Evolutionary conservation across 2,113 vertebrate genomes (phyloP).

Genomic region (Asarcornis scutulata): DNA sequence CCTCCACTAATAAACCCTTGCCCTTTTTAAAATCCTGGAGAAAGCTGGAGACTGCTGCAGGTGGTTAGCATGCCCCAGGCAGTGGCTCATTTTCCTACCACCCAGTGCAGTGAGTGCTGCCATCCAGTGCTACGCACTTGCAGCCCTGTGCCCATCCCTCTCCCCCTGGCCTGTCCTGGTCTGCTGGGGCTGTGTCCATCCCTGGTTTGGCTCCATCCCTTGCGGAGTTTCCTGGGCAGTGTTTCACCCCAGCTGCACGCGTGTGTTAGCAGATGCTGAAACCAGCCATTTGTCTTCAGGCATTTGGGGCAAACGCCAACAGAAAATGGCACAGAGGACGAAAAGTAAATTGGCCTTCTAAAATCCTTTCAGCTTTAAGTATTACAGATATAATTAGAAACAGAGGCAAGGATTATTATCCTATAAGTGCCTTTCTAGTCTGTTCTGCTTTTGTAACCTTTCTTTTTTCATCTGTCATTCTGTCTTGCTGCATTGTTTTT

Average conservation of each 20-base stretch:
- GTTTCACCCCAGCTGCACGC: not conserved
- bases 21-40: not conserved
- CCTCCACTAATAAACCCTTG: not conserved
- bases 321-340: constrained; percentile 36
- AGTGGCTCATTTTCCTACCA: not conserved
- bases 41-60: not conserved
- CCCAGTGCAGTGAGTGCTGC: not conserved
- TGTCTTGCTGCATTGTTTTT: constrained; percentile 22
- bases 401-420: constrained; percentile 48
- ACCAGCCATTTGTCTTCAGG: not conserved
- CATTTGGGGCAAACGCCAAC: not conserved
- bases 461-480: constrained; percentile 15
- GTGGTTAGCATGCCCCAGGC: not conserved
- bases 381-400: constrained; percentile 62
- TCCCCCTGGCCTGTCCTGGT: not conserved
- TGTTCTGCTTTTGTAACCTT: constrained; percentile 60
- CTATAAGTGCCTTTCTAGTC: constrained; percentile 39
- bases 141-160: not conserved
- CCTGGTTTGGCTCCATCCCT: not conserved
- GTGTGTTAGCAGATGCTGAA: fast-evolving
- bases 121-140: not conserved
- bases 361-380: constrained; percentile 48
- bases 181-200: not conserved
- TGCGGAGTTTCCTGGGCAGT: not conserved
- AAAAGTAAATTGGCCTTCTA: constrained; percentile 32